These are phyloP conservation scores for Oxyruncus cristatus DNA, from an alignment of 2,113 vertebrate species.

Conservation along the genomic window DNA sequence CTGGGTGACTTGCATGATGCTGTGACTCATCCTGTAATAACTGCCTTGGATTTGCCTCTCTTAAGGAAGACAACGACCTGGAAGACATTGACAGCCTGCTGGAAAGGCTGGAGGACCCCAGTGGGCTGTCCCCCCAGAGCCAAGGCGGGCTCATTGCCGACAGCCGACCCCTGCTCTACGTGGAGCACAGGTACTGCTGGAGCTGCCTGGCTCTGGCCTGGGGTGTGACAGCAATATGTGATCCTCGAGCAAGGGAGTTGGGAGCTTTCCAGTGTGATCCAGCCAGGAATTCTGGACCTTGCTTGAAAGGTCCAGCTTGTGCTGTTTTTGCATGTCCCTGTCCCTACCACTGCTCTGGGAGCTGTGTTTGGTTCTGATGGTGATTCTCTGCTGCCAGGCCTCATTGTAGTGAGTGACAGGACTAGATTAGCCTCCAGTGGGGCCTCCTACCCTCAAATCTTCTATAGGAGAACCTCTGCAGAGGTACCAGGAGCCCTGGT, in stretches of 20 bases:
- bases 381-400: background rate
- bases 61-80: slow-evolving; percentile 68
- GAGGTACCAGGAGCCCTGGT: background rate
- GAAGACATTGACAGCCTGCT: slow-evolving; percentile 88
- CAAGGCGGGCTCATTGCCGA: slow-evolving; percentile 63
- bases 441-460: background rate
- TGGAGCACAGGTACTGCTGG: slow-evolving; percentile 87
- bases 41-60: background rate
- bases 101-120: slow-evolving; percentile 81
- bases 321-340: background rate
- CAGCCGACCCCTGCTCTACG: slow-evolving; percentile 80
- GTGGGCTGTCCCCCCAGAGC: slow-evolving; percentile 71
- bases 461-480: background rate
- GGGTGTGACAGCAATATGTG: accelerated
- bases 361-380: background rate
- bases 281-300: background rate
- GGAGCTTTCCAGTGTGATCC: background rate
- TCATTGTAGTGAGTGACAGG: background rate
- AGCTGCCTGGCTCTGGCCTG: background rate
- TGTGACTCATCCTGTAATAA: background rate
- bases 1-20: background rate
- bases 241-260: accelerated
- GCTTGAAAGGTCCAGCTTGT: background rate
- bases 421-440: background rate
- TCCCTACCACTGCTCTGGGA: background rate